A percentile compares a stretch with the other conserved stretches of the same genome.
phyloP scores from a whole-genome alignment of 2,888 invertebrate species.

The Augiades crinisus region DNA sequence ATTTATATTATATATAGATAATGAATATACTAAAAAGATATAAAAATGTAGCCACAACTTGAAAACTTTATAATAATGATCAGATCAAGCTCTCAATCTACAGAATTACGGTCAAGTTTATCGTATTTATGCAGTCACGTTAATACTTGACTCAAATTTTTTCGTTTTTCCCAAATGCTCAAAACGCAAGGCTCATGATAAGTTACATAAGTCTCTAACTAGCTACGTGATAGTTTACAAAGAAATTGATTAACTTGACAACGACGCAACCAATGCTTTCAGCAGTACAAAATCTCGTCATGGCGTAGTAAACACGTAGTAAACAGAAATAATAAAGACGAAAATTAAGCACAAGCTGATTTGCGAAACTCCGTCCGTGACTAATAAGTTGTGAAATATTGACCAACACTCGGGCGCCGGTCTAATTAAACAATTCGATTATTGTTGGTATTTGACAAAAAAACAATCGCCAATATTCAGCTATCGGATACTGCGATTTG shows the following conservation, averaged over 20 bases:
- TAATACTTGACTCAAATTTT: neutral
- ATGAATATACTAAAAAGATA: too few species aligned
- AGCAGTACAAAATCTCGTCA: neutral
- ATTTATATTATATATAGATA: too few species aligned
- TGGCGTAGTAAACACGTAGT: conserved; percentile 1
- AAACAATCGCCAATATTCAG: conserved; percentile 1
- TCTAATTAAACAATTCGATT: conserved; percentile 6
- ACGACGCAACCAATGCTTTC: neutral
- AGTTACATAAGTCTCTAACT: conserved; percentile 1
- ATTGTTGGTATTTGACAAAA: conserved; percentile 13
- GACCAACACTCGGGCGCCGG: conserved; percentile 4
- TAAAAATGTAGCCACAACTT: too few species aligned
- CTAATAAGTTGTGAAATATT: conserved; percentile 19
- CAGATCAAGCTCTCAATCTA: too few species aligned
- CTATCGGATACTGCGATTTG: neutral
- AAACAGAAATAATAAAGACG: neutral
- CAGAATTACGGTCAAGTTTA: conserved; percentile 6
- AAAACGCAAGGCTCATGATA: conserved; percentile 1
- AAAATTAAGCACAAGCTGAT: conserved; percentile 9
- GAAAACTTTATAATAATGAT: too few species aligned
- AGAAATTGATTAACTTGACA: conserved; percentile 12
- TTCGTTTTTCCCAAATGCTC: too few species aligned
- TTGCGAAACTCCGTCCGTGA: conserved; percentile 10
- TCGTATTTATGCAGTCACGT: neutral
- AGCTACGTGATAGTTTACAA: conserved; percentile 7